A percentile compares a stretch with the other conserved stretches of the same genome.
These are phyloP conservation scores for Tupaia tana DNA, from an alignment of 2,113 vertebrate species.

Conservation along the genomic window DNA sequence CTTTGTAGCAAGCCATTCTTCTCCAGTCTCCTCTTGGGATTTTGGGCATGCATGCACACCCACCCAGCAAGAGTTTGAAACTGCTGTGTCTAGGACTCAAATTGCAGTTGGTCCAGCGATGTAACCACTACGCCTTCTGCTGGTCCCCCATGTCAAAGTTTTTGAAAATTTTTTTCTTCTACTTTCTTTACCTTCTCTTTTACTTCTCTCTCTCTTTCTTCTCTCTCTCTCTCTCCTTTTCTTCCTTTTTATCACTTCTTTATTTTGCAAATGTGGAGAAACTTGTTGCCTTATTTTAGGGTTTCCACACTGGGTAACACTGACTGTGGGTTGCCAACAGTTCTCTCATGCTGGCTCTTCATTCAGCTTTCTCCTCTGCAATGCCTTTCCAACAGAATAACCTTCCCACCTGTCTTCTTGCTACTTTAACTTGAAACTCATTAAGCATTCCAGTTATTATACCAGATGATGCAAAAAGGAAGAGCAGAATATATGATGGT, in stretches of 20 bases:
- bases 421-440: neutral
- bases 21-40: no score
- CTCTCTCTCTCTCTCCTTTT: neutral
- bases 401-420: neutral
- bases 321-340: no score
- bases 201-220: neutral
- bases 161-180: neutral
- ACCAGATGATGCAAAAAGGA: neutral
- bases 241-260: neutral
- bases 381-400: neutral
- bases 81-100: no score
- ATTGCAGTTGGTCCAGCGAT: no score
- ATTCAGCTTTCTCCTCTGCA: neutral
- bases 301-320: neutral
- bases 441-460: neutral
- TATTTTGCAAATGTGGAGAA: neutral
- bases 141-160: no score
- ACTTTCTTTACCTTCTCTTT: neutral
- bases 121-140: no score
- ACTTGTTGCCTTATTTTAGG: neutral
- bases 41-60: no score
- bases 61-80: no score
- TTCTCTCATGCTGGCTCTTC: neutral
- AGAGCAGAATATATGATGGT: neutral
- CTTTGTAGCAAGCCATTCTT: no score